Base-by-base conservation (phyloP, 2,888 invertebrate species). In the Mesorhabditis belari region DNA sequence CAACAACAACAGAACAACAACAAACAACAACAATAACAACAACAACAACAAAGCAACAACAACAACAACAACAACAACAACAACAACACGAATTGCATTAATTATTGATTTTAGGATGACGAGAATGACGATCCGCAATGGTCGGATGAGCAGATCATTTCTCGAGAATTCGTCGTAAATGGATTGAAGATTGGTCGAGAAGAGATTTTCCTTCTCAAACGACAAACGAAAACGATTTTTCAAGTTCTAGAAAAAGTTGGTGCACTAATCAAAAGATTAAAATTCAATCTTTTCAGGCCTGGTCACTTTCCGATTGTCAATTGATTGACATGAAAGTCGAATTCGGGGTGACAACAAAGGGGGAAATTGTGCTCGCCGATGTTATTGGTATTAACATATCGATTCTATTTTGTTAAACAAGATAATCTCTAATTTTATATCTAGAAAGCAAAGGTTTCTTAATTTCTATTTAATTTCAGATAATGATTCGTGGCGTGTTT, bases 81-180 rank as follows among this genome's bases (percentile, higher is more conserved):
- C n/a, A n/a, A n/a, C n/a, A n/a, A n/a, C n/a, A n/a, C n/a, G n/a
- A n/a, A n/a, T n/a, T n/a, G n/a, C n/a, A n/a, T n/a, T n/a, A n/a
- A n/a, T n/a, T n/a, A n/a, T n/a, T n/a, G n/a, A n/a, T n/a, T 75
- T 17, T 69, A 86, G 86, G 96, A 96, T 83, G 96, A 96, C 82
- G 94, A 89, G n/a, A 94, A 94, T 83, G 92, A 95, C 82, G 96
- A 96, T 84, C 96, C 96, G 0, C 92, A 93, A 81, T 96, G 95
- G 95, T 92, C 92, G 1, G 89, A 90, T 70, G 91, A 94, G 81
- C 93, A 94, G 83, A 88, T 96, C 56, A 86, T 95, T 62, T 88
- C 88, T 3, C 90, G 91, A 0, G 87, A 88, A 5, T 65, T 77
- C 44, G 49, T 24, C 6, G 61, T 70, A 63, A 71, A 69, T 44